Evolutionary conservation across 2,888 invertebrate genomes (phyloP), one percentile per base, ranked within the genome.

Genomic region (Cistogaster globosa): DNA sequence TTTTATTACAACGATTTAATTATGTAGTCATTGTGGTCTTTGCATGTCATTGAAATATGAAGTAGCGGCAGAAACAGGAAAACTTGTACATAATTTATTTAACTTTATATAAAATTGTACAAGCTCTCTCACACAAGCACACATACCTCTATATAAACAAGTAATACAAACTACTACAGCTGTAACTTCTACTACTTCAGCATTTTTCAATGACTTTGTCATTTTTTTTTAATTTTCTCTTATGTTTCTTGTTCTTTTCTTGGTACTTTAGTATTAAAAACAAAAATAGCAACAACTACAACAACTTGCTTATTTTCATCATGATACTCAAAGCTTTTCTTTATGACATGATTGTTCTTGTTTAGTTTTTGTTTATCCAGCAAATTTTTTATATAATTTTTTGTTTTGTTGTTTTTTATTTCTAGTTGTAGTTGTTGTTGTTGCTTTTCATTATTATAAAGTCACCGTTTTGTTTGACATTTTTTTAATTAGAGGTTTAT

Each of bases 401-500:
- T 55, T 60, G 53, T 18, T 75, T 68, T 80, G 72, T 48, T 26
- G 20, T 57, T 71, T 68, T 18, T 32, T 53, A 16, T 16, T 57
- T 57, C 9, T 26, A 26, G 16, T 72, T 12, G 55, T 69, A 68
- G 63, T 53, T 84, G 60, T 57, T 67, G 32, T 32, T 32, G 32
- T 32, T 32, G 6, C 8, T 58, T 60, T 42, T 60, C 42, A 72
- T 71, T 72, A 48, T 77, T 8, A 53, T 18, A 38, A 72, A 81
- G 84, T 74, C 77, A 78, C 72, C 72, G 76, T 68, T 77, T 58
- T 69, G 72, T 84, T 77, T 84, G 84, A 80, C 80, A 80, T 71
- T 62, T 80, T 76, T 81, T 84, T 84, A 84, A 84, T 84, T 84
- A 84, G 81, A 81, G 81, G 68, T 84, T 80, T 81, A 80, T 80